phyloP scores from a whole-genome alignment of 2,113 vertebrate genomes.

The Ramphastos sulfuratus region DNA sequence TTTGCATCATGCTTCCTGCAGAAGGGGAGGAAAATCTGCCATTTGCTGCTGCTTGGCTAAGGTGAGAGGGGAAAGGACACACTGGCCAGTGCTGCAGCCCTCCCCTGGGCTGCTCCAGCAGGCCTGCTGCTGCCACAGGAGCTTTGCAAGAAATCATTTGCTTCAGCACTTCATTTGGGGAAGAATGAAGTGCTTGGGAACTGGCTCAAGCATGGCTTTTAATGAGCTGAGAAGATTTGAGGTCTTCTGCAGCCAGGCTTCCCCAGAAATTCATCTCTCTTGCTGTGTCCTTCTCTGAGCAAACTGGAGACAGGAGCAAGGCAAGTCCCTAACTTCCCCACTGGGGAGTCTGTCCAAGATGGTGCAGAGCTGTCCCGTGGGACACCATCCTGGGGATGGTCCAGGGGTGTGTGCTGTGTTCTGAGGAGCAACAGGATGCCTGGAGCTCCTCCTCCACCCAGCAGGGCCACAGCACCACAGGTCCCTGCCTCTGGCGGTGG shows the following conservation, averaged over 20 bases:
- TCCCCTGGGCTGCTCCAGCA: neutral
- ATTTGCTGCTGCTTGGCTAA: neutral
- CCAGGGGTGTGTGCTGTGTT: neutral
- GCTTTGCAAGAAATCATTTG: neutral
- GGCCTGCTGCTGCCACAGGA: neutral
- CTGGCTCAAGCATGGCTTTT: neutral
- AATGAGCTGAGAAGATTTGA: slow-evolving; percentile 38
- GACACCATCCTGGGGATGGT: neutral
- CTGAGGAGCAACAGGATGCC: rapidly evolving
- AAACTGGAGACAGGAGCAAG: too few relatives aligned
- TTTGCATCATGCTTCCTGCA: neutral
- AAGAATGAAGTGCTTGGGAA: neutral
- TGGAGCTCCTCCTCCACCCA: neutral
- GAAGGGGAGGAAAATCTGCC: neutral
- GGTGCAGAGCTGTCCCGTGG: neutral
- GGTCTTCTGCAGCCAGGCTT: slow-evolving; percentile 7
- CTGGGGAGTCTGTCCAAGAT: neutral
- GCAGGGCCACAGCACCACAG: neutral
- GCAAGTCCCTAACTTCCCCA: neutral
- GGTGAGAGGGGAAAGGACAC: neutral
- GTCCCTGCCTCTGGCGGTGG: neutral
- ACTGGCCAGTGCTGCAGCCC: rapidly evolving
- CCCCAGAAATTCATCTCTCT: neutral
- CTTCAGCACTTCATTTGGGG: slow-evolving; percentile 56
- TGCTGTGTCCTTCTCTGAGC: neutral